A percentile compares a stretch with the other conserved stretches of the same genome.
Conservation (phyloP, 2,113 vertebrate species). For the Stigmatopora argus region DNA sequence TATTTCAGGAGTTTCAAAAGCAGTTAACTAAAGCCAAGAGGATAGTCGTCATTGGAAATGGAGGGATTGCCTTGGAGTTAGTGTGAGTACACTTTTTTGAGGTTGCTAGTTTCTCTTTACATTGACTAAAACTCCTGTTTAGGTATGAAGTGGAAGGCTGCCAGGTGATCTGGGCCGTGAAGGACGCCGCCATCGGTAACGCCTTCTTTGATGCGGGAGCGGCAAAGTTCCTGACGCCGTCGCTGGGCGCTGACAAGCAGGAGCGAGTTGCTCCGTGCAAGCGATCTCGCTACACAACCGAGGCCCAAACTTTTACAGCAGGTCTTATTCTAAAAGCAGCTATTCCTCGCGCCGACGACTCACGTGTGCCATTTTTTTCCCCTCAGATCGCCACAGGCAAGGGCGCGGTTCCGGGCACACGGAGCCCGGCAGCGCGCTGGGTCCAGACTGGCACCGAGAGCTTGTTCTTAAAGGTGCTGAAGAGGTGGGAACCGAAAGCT, state of each 20-base stretch:
- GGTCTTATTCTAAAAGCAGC: conserved; percentile 42
- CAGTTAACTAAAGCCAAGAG: conserved; percentile 78
- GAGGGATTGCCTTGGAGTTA: conserved; percentile 92
- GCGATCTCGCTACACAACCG: conserved; percentile 79
- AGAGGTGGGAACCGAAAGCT: conserved; percentile 66
- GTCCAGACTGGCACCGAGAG: conserved; percentile 91
- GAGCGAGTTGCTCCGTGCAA: conserved; percentile 69
- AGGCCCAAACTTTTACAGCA: conserved; percentile 49
- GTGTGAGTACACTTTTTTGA: conserved; percentile 74
- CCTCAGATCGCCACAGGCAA: conserved; percentile 55
- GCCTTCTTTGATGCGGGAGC: conserved; percentile 94
- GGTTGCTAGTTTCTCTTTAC: too few species aligned
- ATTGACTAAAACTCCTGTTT: neutral
- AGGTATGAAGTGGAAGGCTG: conserved; percentile 87
- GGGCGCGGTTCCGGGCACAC: conserved; percentile 19
- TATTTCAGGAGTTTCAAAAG: conserved; percentile 86
- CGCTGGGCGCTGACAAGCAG: conserved; percentile 69
- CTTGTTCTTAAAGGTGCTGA: conserved; percentile 79
- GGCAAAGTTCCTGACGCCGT: conserved; percentile 87
- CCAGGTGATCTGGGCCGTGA: conserved; percentile 93
- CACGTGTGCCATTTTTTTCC: neutral
- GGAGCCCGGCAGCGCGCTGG: conserved; percentile 82
- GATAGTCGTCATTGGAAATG: conserved; percentile 89
- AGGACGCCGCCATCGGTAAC: conserved; percentile 93
- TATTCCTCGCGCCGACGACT: neutral